Evolutionary conservation across 2,797 vertebrate species (phyloP), one percentile per base, ranked within the genome.

Genomic region (Mus minutoides): DNA sequence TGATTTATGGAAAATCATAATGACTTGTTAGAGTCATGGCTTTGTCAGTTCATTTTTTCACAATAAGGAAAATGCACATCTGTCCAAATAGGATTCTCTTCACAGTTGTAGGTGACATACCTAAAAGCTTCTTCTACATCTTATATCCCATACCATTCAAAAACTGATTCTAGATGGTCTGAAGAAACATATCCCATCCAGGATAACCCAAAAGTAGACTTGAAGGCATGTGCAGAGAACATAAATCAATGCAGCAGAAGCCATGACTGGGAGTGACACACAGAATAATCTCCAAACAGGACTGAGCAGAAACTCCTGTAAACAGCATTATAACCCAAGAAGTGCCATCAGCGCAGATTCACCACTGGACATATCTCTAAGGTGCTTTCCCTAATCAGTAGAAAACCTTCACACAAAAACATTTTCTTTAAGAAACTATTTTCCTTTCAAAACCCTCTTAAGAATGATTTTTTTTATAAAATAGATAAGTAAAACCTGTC

Each of bases 341-440:
- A 49, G 4, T 31, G n/a, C 2, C 49, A 69, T 49, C 21, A 56
- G 62, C 56, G 69, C 1, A 6, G 58, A 90, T 0, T 87, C 40
- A 46, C 6, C 46, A 76, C 1, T 34, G 40, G 34, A 13, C 26
- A 12, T 29, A 75, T 16, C 24, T 9, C 31, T 31, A 90, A 75
- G 52, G 22, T 24, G 1, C 29, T 87, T 46, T 67, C 5, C 16
- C 21, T 87, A 5, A 7, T 54, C 22, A 49, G 0, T 88, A 62
- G 67, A 22, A 75, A 86, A 46, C 62, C 3, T 3, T 78, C 37
- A 94, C 43, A 4, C 5, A 69, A 19, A 93, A 5, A 49, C 4
- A 7, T 73, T 80, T 96, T 86, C 62, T 82, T 92, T 93, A 54
- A 54, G 54, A 54, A 54, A 54, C 16, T 54, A 54, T 54, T 89